Evolutionary conservation across 2,113 vertebrate species (phyloP).

Genomic region (Nothobranchius kuhntae): DNA sequence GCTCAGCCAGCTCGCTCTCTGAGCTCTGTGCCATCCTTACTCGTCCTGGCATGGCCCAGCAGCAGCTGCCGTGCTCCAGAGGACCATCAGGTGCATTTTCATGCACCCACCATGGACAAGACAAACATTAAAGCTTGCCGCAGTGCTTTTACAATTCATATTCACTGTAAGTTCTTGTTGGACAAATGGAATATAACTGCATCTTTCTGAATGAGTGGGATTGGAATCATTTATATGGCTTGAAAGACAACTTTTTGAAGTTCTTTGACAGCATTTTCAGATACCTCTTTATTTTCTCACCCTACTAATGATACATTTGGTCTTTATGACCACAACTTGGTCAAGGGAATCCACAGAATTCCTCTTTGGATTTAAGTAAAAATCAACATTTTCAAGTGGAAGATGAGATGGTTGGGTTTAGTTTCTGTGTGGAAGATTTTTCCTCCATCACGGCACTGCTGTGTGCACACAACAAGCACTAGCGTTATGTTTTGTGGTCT

Average conservation of each 20-base stretch:
- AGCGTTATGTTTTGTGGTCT: slow-evolving; percentile 30
- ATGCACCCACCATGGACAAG: slow-evolving; percentile 21
- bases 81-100: slow-evolving; percentile 54
- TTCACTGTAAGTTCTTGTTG: slow-evolving; percentile 37
- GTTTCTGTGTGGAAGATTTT: not conserved
- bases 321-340: not conserved
- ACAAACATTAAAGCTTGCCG: slow-evolving; percentile 43
- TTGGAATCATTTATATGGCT: not conserved
- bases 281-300: not conserved
- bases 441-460: not conserved
- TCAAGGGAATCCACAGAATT: slow-evolving; percentile 12
- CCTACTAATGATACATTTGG: not conserved
- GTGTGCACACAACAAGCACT: slow-evolving; percentile 10
- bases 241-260: slow-evolving; percentile 3
- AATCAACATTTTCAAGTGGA: not conserved
- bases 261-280: not conserved
- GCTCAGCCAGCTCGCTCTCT: slow-evolving; percentile 25
- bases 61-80: slow-evolving; percentile 33
- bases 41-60: slow-evolving; percentile 33
- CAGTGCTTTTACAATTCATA: slow-evolving; percentile 59
- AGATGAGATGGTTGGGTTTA: not conserved
- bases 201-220: slow-evolving; percentile 30
- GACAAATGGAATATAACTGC: slow-evolving; percentile 44
- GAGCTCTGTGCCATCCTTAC: slow-evolving; percentile 35
- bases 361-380: slow-evolving; percentile 37